Conservation (phyloP, 2,888 invertebrate species). For the Spicauda simplicius region DNA sequence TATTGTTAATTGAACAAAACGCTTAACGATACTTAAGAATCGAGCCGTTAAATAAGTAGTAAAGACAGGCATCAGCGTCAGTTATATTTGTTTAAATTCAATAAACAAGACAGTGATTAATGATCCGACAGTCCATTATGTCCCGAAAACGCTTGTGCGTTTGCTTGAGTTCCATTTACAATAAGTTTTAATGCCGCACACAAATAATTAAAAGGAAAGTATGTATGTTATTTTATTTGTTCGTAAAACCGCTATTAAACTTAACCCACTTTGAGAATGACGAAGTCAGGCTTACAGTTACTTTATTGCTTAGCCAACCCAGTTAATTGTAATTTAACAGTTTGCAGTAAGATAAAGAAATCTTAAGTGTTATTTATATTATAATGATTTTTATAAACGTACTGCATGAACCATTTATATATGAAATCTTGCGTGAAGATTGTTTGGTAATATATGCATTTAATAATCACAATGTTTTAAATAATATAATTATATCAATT, state of each 20-base stretch:
- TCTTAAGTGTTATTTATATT: background rate
- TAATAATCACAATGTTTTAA: background rate
- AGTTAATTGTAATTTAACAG: background rate
- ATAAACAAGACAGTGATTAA: too few species aligned
- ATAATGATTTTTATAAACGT: background rate
- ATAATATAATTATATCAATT: background rate
- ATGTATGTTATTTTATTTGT: conserved; percentile 1
- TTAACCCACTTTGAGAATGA: conserved; percentile 1
- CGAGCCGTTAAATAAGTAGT: too few species aligned
- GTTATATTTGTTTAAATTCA: too few species aligned
- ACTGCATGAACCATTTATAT: background rate
- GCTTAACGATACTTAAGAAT: too few species aligned
- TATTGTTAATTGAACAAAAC: too few species aligned
- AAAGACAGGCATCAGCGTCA: too few species aligned
- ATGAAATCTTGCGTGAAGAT: background rate
- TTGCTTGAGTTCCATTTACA: background rate
- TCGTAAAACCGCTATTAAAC: conserved; percentile 3
- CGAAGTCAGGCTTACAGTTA: background rate
- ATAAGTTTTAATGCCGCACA: conserved; percentile 1
- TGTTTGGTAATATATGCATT: background rate
- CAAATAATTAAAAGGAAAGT: background rate
- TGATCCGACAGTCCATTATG: background rate
- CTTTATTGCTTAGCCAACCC: background rate
- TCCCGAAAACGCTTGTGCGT: background rate
- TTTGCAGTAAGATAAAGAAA: background rate